Evolutionary conservation across 2,888 invertebrate genomes (phyloP), one percentile per base, ranked within the genome.

Genomic region (Acleris holmiana): DNA sequence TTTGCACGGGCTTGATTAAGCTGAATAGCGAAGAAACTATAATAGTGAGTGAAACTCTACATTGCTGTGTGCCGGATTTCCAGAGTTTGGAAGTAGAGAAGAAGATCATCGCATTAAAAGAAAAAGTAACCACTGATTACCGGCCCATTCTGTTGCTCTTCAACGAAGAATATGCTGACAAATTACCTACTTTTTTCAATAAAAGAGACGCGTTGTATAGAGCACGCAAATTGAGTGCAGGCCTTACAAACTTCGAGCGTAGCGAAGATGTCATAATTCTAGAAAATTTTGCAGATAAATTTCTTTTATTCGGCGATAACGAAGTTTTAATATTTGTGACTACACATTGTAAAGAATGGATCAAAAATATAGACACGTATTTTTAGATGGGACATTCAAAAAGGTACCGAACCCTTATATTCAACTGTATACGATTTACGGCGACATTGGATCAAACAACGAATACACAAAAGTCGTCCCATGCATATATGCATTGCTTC

Each of bases 151-250:
- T 5, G n/a, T 41, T 41, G 15, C 41, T 41, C 2, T 41, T 41
- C 41, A 41, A 41, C n/a, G 41, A 41, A 40, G 41, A 41, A 41
- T 41, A 41, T 41, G 41, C 41, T 41, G 41, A 41, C 41, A 41
- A 41, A 41, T 15, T 41, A 41, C 41, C 13, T 2, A 15, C 15
- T 3, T 41, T 41, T 41, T 41, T 41, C 15, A 41, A 41, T 40
- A 41, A 41, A 15, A 41, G n/a, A 41, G 41, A 41, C 15, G 41
- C n/a, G n/a, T 41, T 41, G 15, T 41, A 41, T 41, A 41, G 41
- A 41, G 40, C 40, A 40, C 40, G 40, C 40, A 40, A 40, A 40
- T 10, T 40, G 13, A 40, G 40, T 40, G 40, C 41, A 41, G 41
- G 15, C 41, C 15, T 3, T 41, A 15, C 41, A 41, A 41, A 41